phyloP scores from a whole-genome alignment of 2,113 vertebrate species.

The Brachyhypopomus gauderio region DNA sequence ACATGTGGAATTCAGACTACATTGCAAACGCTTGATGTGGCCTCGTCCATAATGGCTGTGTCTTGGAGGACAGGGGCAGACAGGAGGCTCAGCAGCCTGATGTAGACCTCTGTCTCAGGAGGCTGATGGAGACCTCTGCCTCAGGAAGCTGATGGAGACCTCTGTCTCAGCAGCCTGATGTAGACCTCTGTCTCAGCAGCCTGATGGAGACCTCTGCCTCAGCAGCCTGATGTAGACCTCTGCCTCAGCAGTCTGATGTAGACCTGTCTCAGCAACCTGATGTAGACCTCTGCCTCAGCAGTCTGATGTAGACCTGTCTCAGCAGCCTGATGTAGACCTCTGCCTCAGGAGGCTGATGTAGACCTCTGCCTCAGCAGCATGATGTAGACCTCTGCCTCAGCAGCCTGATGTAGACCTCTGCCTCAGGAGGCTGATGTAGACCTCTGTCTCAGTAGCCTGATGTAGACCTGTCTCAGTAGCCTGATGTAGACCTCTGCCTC shows the following conservation, averaged over 20 bases:
- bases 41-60: slow-evolving; percentile 6
- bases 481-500: too few species aligned
- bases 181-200: too few species aligned
- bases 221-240: not conserved
- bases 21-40: slow-evolving; percentile 15
- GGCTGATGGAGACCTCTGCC: too few species aligned
- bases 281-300: too few species aligned
- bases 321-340: too few species aligned
- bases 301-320: too few species aligned
- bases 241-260: not conserved
- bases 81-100: too few species aligned
- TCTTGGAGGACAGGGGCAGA: slow-evolving; percentile 14
- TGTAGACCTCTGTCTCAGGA: too few species aligned
- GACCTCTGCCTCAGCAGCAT: not conserved
- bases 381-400: not conserved
- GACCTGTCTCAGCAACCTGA: too few species aligned
- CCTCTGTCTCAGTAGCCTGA: not conserved
- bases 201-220: too few species aligned
- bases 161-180: too few species aligned
- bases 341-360: not conserved
- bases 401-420: not conserved
- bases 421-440: not conserved
- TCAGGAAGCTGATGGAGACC: too few species aligned
- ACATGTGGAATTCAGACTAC: slow-evolving; percentile 13
- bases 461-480: not conserved